Conservation (phyloP, 2,797 vertebrate genomes). For the Myiothlypis chrysogaster region DNA sequence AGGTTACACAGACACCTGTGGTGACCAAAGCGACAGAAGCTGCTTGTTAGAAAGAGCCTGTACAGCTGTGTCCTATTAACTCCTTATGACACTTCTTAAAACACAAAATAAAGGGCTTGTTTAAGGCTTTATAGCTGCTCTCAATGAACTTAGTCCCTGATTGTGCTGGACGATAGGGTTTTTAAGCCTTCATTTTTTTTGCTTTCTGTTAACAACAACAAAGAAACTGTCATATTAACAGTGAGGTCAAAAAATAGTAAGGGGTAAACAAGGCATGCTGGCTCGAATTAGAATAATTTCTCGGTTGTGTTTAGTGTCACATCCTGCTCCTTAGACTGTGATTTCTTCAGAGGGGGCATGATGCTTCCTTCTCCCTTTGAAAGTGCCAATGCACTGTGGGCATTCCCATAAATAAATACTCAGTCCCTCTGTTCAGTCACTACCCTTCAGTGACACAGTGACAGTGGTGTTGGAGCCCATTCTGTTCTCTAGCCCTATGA, state of each 20-base stretch:
- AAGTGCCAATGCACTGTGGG: background rate
- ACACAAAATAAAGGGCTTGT: slow-evolving; percentile 77
- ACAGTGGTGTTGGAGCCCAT: background rate
- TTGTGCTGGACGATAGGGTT: slow-evolving; percentile 61
- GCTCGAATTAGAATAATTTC: background rate
- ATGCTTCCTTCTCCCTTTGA: background rate
- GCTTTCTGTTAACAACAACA: slow-evolving; percentile 42
- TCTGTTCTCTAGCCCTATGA: background rate
- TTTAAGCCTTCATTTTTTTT: slow-evolving; percentile 61
- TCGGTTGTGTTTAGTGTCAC: background rate
- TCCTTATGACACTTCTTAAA: slow-evolving; percentile 80
- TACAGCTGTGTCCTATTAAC: slow-evolving; percentile 84
- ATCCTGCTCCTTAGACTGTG: background rate
- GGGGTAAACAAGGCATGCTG: slow-evolving; percentile 35
- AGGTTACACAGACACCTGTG: slow-evolving; percentile 82
- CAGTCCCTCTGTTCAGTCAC: background rate
- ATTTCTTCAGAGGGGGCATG: background rate
- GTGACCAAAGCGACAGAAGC: slow-evolving; percentile 82
- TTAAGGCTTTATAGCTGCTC: slow-evolving; percentile 72
- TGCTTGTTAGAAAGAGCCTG: slow-evolving; percentile 77
- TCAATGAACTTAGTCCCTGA: slow-evolving; percentile 54
- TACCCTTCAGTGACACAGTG: background rate
- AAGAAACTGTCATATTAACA: slow-evolving; percentile 62
- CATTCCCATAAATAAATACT: slow-evolving; percentile 31
- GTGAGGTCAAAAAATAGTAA: slow-evolving; percentile 58